Conservation (phyloP, 1,140 invertebrate genomes). For the Trachymyrmex septentrionalis region DNA sequence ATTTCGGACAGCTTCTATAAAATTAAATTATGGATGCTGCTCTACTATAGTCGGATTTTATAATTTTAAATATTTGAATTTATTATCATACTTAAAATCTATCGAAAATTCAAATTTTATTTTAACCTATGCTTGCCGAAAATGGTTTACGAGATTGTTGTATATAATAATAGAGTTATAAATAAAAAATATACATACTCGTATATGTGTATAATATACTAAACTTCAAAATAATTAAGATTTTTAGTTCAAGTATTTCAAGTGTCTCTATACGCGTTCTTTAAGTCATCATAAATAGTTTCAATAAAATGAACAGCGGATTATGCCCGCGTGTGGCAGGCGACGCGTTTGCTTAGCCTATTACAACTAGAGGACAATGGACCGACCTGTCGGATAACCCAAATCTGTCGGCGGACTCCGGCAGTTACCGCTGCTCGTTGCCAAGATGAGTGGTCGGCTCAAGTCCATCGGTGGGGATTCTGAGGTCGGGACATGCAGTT, state of each 20-base stretch:
- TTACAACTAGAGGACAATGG: slow-evolving; percentile 45
- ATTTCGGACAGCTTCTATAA: no score
- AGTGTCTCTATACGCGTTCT: not conserved
- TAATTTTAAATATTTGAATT: not conserved
- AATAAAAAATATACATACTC: not conserved
- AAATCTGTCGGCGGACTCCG: slow-evolving; percentile 60
- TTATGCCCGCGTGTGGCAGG: slow-evolving; percentile 18
- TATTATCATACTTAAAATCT: not conserved
- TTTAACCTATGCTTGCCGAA: not conserved
- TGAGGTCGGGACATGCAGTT: slow-evolving; percentile 44
- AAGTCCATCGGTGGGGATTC: slow-evolving; percentile 45
- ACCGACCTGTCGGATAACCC: slow-evolving; percentile 64
- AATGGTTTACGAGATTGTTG: not conserved
- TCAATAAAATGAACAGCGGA: slow-evolving; percentile 53
- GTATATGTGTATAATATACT: not conserved
- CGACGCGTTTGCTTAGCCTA: slow-evolving; percentile 44
- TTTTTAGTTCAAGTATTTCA: not conserved
- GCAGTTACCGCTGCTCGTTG: slow-evolving; percentile 43
- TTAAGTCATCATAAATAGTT: slow-evolving; percentile 15
- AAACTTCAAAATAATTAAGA: not conserved
- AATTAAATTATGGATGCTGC: not conserved
- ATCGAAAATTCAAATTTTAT: not conserved
- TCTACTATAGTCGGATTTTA: not conserved
- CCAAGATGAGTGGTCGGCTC: slow-evolving; percentile 57
- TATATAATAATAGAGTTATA: not conserved